A percentile compares a stretch with the other conserved stretches of the same genome.
Evolutionary conservation across 1,140 invertebrate genomes (phyloP).

Genomic region (Drosophila aff.): DNA sequence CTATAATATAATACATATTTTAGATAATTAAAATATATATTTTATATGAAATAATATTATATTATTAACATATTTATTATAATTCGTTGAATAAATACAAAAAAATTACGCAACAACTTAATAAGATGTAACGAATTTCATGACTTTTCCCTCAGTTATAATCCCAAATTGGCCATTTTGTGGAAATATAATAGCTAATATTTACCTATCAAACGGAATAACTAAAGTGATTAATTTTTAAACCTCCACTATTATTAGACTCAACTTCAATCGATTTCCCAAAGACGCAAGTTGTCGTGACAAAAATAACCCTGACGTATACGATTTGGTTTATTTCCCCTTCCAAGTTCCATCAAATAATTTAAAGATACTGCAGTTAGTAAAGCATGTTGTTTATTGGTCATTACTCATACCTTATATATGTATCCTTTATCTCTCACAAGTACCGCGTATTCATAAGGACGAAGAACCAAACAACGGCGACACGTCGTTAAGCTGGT

Average conservation of each 20-base stretch:
- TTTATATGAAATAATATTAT: not conserved
- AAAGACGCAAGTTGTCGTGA: constrained; percentile 17
- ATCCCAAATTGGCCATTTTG: not conserved
- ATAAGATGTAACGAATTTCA: no score
- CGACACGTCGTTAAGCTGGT: constrained; percentile 55
- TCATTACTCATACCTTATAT: constrained; percentile 1
- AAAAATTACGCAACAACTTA: not conserved
- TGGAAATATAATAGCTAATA: not conserved
- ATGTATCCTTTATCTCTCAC: constrained; percentile 1
- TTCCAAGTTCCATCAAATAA: not conserved
- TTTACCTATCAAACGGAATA: no score
- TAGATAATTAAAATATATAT: no score
- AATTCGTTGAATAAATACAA: not conserved
- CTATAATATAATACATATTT: not conserved
- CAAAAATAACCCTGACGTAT: constrained; percentile 8
- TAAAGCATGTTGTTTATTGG: not conserved
- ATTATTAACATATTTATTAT: not conserved
- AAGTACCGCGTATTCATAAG: constrained; percentile 19
- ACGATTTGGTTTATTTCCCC: not conserved
- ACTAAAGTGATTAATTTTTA: not conserved
- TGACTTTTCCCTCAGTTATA: not conserved
- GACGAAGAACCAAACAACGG: constrained; percentile 33
- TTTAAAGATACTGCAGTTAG: not conserved
- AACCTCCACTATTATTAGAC: not conserved
- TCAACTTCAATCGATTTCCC: not conserved